Evolutionary conservation across 2,113 vertebrate genomes (phyloP).

Genomic region (Callospermophilus lateralis): DNA sequence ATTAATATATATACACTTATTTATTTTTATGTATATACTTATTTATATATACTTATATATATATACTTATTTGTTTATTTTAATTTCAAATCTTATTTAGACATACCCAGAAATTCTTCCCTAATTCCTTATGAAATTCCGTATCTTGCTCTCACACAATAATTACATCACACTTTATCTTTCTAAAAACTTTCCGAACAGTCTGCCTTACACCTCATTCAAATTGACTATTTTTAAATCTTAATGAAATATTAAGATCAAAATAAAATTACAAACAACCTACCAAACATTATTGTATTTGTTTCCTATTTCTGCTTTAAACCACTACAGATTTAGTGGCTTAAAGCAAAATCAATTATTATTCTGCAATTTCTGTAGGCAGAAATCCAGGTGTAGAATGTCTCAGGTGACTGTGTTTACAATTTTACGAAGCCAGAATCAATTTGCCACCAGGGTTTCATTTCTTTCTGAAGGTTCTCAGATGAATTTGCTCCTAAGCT

Average conservation of each 20-base stretch:
- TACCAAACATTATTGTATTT: not conserved
- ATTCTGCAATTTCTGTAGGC: not conserved
- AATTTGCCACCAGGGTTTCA: not conserved
- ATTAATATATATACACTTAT: not conserved
- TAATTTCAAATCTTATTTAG: not conserved
- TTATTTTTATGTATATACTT: no score
- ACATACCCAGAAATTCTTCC: not conserved
- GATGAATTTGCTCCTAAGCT: not conserved
- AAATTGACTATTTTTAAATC: not conserved
- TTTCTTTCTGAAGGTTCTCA: not conserved
- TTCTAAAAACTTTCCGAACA: not conserved
- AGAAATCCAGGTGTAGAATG: not conserved
- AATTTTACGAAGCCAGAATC: not conserved
- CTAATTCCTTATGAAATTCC: not conserved
- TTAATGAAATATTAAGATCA: not conserved
- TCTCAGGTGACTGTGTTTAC: not conserved
- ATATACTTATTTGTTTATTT: not conserved
- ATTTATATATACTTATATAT: no score
- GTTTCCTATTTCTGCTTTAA: not conserved
- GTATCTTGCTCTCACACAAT: not conserved
- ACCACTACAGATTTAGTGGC: not conserved
- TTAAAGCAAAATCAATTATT: not conserved
- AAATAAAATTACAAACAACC: not conserved
- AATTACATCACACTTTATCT: not conserved
- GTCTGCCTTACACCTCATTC: not conserved